Evolutionary conservation across 2,888 invertebrate species (phyloP), one percentile per base, ranked within the genome.

Genomic region (Perizoma flavofasciatum): DNA sequence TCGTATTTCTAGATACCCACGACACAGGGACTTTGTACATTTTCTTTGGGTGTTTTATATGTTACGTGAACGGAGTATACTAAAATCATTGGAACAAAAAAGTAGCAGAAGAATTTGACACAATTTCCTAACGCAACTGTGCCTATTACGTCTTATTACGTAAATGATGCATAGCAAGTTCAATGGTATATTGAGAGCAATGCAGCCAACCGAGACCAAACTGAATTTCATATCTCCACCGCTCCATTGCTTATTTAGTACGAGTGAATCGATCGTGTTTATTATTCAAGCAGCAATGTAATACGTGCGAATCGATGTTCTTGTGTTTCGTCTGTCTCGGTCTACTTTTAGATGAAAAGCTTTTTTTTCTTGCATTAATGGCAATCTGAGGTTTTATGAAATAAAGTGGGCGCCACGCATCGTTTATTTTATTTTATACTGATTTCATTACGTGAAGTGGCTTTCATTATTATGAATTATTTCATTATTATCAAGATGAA

Each of bases 91-190:
- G 7, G 34, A 49, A 43, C 33, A 49, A 49, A 44, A 52, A 37
- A 34, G 7, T 37, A 11, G 55, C 52, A 55, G 39, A 55, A 50
- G 53, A 51, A 56, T 56, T 55, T 63, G 67, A 61, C 63, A 59
- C 61, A 59, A 56, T 59, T 65, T 59, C 43, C 49, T 47, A 37
- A 37, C 37, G 49, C 40, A 46, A 49, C 46, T 50, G 52, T 61
- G 63, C 60, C 60, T 58, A 67, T 67, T 65, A 62, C 65, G 55
- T 56, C 53, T 55, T 11, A 44, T 67, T 65, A 64, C 67, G 61
- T 64, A 61, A 66, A 61, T 55, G 51, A 59, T 66, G 62, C 48
- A 65, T 64, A 64, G 56, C 59, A 64, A 68, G 63, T 67, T 67
- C 69, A 69, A 69, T 67, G 60, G 68, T 60, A 65, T 53, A 65